These are phyloP conservation scores for Eristalis tenax DNA, from an alignment of 2,888 invertebrate species.

Conservation along the genomic window DNA sequence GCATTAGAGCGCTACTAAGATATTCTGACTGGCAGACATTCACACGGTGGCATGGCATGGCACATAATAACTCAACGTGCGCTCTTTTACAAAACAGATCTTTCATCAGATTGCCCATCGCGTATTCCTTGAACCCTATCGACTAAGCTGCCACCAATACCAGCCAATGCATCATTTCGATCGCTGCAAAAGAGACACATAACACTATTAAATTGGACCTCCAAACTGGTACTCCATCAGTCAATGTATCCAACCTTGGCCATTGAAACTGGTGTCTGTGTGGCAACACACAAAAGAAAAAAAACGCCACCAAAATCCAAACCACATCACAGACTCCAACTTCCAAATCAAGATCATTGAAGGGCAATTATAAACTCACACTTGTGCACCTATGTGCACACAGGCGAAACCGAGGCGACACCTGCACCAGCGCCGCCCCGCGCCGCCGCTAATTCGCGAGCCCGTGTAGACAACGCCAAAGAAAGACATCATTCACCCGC, in stretches of 20 bases:
- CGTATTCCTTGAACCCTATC: constrained; percentile 27
- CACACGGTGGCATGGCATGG: too few relatives aligned
- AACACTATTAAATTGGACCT: constrained; percentile 60
- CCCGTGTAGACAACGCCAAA: constrained; percentile 50
- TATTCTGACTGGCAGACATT: not conserved
- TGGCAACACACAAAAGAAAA: constrained; percentile 37
- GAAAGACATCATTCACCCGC: constrained; percentile 47
- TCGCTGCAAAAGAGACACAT: constrained; percentile 38
- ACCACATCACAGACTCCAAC: constrained; percentile 22
- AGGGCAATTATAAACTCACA: constrained; percentile 64
- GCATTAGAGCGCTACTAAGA: too few relatives aligned
- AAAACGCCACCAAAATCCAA: constrained; percentile 13
- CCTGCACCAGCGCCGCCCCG: constrained; percentile 34
- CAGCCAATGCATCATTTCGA: not conserved
- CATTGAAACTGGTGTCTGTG: constrained; percentile 65
- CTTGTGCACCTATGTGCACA: constrained; percentile 19
- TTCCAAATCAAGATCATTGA: constrained; percentile 71
- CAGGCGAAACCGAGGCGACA: constrained; percentile 5
- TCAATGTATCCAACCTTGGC: constrained; percentile 70
- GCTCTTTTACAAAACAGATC: not conserved
- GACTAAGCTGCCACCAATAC: constrained; percentile 9
- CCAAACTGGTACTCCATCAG: constrained; percentile 72
- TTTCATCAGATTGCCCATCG: constrained; percentile 14
- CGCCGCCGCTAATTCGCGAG: constrained; percentile 48
- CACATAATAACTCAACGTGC: not conserved